Base-by-base conservation (phyloP, 2,888 invertebrate genomes). In the Lottia gigantea region DNA sequence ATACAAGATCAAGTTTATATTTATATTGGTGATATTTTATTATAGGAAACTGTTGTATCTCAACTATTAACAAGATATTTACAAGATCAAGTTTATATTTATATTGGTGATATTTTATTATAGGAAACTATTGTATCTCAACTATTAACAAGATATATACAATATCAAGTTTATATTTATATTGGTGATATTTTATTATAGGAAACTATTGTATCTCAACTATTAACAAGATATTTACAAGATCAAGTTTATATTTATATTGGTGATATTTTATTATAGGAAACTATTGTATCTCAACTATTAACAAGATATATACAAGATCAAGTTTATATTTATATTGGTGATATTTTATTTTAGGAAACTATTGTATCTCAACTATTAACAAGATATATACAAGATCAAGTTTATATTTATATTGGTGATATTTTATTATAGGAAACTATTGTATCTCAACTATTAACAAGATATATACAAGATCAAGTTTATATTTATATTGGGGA, bases 401-500 rank as follows among this genome's bases (percentile, higher is more conserved):
- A 93, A 85, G 93, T 94, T 78, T 95, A 95, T 85, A 94, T 94
- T 0, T 94, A 94, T 82, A 94, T 95, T 76, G 94, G 94, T 55
- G 94, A 95, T 86, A 94, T 95, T 81, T 88, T 95, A 67, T 91
- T 95, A 14, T 78, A 91, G 91, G 90, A 91, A 64, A 87, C 88
- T 2, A 94, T 95, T 62, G 92, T 94, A 6, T 92, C 93, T 74
- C 93, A 94, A 85, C 87, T 95, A 64, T 91, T 92, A 76, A 91
- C 92, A 78, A 91, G 94, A 85, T 94, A 93, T 85, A 91, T 91
- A 69, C 91, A 92, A 79, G 91, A 92, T 76, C 92, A 93, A 85
- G 93, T 94, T 78, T 95, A 95, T 85, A 94, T 94, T 0, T 94
- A 94, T 82, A 94, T 95, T 76, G 94, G 94, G 49, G 94, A 95